A percentile compares a stretch with the other conserved stretches of the same genome.
phyloP scores from a whole-genome alignment of 2,888 invertebrate species.

The Euplagia quadripunctaria region DNA sequence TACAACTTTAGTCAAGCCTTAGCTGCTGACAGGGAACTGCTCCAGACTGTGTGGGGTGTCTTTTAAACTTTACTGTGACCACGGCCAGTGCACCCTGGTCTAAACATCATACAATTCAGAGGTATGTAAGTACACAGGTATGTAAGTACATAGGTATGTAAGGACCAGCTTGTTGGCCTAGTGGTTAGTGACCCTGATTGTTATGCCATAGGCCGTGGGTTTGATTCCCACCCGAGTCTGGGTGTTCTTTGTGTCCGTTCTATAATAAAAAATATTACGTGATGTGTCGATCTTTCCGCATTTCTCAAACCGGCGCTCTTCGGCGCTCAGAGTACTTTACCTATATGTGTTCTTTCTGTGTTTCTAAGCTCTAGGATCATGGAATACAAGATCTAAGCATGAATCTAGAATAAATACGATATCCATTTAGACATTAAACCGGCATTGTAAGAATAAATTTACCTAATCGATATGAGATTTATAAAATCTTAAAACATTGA shows the following conservation, averaged over 20 bases:
- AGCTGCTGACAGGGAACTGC: background rate
- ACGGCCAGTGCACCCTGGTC: too few species aligned
- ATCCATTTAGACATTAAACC: background rate
- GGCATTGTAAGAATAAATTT: background rate
- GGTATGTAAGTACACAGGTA: too few species aligned
- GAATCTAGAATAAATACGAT: too few species aligned
- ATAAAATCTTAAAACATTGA: slow-evolving; percentile 11
- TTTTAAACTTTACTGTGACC: background rate
- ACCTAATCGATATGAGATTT: slow-evolving; percentile 4
- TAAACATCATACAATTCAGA: too few species aligned
- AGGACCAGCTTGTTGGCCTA: too few species aligned
- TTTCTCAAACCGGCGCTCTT: background rate
- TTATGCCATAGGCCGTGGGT: too few species aligned
- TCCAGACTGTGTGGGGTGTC: background rate
- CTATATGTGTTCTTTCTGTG: background rate
- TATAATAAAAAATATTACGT: too few species aligned
- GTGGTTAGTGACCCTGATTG: too few species aligned
- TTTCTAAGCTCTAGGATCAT: background rate
- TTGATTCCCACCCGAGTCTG: too few species aligned
- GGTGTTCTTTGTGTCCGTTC: too few species aligned
- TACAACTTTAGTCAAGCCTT: background rate
- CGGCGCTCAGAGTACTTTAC: background rate
- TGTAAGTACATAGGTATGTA: too few species aligned
- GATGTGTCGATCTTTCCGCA: background rate
- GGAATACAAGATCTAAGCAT: too few species aligned